These are phyloP conservation scores for Dasypus novemcinctus DNA, from an alignment of 2,113 vertebrate genomes.

Conservation along the genomic window DNA sequence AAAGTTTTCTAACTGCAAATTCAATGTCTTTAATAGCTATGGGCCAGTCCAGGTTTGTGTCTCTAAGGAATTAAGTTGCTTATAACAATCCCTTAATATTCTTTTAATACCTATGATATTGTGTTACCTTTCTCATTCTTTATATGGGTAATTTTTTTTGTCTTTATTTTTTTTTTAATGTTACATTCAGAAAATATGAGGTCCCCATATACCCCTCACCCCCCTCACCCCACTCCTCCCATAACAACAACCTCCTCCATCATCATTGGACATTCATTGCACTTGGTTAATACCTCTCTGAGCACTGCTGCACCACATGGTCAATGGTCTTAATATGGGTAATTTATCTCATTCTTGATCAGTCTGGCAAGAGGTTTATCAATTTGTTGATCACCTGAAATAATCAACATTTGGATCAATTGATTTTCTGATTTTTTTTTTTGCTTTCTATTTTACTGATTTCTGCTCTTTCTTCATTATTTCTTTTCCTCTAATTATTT, in stretches of 20 bases:
- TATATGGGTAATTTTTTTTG: neutral
- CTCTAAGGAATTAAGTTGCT: neutral
- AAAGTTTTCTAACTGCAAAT: neutral
- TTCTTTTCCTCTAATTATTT: neutral
- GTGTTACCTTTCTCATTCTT: neutral
- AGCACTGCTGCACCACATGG: too few relatives aligned
- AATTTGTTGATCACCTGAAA: neutral
- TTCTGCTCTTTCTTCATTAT: neutral
- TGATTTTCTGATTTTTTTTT: neutral
- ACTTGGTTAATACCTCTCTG: too few relatives aligned
- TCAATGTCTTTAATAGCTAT: neutral
- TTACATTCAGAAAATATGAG: too few relatives aligned
- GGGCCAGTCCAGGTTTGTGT: neutral
- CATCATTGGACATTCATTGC: too few relatives aligned
- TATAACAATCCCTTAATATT: neutral
- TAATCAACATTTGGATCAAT: neutral
- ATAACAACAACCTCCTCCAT: too few relatives aligned
- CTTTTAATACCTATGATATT: neutral
- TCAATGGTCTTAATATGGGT: neutral
- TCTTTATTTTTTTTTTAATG: too few relatives aligned
- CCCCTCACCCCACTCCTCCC: too few relatives aligned
- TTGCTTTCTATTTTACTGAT: neutral
- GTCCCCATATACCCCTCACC: too few relatives aligned
- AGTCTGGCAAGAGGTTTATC: neutral
- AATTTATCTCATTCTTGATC: neutral